Evolutionary conservation across 92 coral and sea anemone species (phyloP).

Genomic region (Epizoanthus rinbou): DNA sequence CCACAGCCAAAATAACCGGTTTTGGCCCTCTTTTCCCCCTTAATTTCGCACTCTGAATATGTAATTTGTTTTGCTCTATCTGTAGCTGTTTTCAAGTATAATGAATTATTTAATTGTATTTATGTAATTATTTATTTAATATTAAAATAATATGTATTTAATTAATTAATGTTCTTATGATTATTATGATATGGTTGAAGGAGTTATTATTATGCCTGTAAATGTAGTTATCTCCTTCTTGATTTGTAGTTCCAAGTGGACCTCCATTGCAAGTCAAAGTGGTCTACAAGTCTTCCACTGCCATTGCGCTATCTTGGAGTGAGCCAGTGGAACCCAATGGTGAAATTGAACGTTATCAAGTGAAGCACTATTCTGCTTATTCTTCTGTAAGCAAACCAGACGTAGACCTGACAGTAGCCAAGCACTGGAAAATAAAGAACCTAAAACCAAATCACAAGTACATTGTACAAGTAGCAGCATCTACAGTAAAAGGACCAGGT

Average conservation of each 20-base stretch:
- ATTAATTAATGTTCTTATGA: too few species aligned
- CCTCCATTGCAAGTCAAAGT: slow-evolving; percentile 61
- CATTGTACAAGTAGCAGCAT: slow-evolving; percentile 45
- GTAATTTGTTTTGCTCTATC: too few species aligned
- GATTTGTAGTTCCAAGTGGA: slow-evolving; percentile 62
- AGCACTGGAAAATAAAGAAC: slow-evolving; percentile 3
- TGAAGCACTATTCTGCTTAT: slow-evolving; percentile 36
- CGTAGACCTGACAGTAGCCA: neutral
- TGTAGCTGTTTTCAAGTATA: too few species aligned
- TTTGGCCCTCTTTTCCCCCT: too few species aligned
- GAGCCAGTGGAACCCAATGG: slow-evolving; percentile 72
- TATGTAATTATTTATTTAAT: too few species aligned
- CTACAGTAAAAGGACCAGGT: slow-evolving; percentile 57
- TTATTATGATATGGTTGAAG: too few species aligned
- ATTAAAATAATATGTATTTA: too few species aligned
- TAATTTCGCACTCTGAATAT: too few species aligned
- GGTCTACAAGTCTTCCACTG: slow-evolving; percentile 27
- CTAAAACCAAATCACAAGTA: slow-evolving; percentile 59
- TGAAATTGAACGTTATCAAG: slow-evolving; percentile 37
- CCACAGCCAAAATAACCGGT: too few species aligned
- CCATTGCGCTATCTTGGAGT: slow-evolving; percentile 61
- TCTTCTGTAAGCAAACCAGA: slow-evolving; percentile 14
- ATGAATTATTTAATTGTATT: too few species aligned
- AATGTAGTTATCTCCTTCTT: neutral
- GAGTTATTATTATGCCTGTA: neutral